phyloP scores from a whole-genome alignment of 2,888 invertebrate genomes.

The Pterostichus niger region DNA sequence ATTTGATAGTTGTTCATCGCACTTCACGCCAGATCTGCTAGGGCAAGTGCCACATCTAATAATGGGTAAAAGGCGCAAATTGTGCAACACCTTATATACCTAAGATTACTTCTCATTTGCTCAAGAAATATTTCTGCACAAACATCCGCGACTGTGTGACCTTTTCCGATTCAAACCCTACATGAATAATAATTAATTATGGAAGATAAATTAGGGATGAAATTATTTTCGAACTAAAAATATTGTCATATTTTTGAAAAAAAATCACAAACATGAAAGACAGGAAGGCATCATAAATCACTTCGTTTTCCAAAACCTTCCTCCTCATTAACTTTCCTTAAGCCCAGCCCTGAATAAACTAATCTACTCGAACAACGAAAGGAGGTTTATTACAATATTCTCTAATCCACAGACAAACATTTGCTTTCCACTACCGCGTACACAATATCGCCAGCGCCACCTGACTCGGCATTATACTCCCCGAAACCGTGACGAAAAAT shows the following conservation, averaged over 20 bases:
- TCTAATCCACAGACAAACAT: slow-evolving; percentile 49
- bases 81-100: too few species aligned
- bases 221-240: neutral
- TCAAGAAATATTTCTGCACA: too few species aligned
- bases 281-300: slow-evolving; percentile 15
- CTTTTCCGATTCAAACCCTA: too few species aligned
- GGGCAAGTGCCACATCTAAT: too few species aligned
- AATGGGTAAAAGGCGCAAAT: neutral
- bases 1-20: too few species aligned
- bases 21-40: too few species aligned
- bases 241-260: neutral
- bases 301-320: slow-evolving; percentile 5
- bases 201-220: too few species aligned
- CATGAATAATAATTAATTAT: too few species aligned
- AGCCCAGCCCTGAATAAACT: slow-evolving; percentile 20
- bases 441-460: neutral
- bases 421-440: slow-evolving; percentile 23
- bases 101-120: too few species aligned
- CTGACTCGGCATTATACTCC: slow-evolving; percentile 22
- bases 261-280: neutral
- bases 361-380: slow-evolving; percentile 26
- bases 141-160: too few species aligned
- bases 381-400: slow-evolving; percentile 48
- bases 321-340: slow-evolving; percentile 21
- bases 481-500: neutral